phyloP scores from a whole-genome alignment of 2,888 invertebrate genomes.

The Dexiosoma caninum region DNA sequence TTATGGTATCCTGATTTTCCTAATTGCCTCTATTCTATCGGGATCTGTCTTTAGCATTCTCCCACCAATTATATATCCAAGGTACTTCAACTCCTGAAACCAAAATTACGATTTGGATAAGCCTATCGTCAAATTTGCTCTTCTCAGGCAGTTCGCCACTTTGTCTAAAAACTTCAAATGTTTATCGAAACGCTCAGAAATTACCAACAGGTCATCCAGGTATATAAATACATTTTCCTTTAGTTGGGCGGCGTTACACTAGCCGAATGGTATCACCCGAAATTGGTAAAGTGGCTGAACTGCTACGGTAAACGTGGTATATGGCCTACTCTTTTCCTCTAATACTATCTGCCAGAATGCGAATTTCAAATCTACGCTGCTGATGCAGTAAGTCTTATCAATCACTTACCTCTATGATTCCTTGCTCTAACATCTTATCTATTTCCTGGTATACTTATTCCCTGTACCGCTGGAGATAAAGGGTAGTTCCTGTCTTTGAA shows the following conservation, averaged over 20 bases:
- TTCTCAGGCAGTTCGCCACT: background rate
- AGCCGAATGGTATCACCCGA: background rate
- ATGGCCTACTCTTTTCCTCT: background rate
- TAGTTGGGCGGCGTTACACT: background rate
- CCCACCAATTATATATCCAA: background rate
- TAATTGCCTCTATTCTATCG: background rate
- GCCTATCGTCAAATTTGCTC: background rate
- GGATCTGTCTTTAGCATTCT: background rate
- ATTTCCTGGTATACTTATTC: background rate
- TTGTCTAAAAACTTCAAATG: no score
- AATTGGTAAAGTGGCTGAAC: background rate
- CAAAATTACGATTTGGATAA: background rate
- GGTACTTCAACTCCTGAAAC: background rate
- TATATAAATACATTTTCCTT: background rate
- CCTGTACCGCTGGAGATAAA: background rate
- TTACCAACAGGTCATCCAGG: background rate
- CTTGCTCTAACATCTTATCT: background rate
- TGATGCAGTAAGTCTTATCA: background rate
- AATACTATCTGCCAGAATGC: background rate
- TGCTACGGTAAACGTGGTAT: background rate
- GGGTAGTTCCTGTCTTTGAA: background rate
- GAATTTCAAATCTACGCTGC: no score
- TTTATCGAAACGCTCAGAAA: no score
- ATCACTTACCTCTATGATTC: background rate
- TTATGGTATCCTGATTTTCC: background rate